These are phyloP conservation scores for Chaitophorus viminalis DNA, from an alignment of 2,888 invertebrate species.

Conservation along the genomic window DNA sequence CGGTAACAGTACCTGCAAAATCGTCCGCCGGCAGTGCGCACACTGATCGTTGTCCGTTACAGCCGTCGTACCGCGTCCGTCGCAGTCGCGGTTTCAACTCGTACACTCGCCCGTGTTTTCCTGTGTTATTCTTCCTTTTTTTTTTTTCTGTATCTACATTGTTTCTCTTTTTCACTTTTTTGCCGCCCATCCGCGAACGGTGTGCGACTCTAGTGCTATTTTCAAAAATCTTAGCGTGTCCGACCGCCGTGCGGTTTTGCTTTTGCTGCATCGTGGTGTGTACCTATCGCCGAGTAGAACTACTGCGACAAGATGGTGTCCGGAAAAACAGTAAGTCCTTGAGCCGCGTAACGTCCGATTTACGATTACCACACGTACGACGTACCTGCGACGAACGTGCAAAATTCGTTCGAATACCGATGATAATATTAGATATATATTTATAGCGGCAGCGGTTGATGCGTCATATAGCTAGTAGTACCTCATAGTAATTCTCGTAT, in stretches of 20 bases:
- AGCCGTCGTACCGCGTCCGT: background rate
- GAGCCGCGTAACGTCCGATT: background rate
- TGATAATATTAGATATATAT: background rate
- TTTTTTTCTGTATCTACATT: background rate
- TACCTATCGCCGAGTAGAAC: background rate
- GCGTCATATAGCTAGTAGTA: too few species aligned
- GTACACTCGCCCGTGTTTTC: too few species aligned
- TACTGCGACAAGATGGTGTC: conserved; percentile 49
- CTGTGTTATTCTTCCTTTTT: background rate
- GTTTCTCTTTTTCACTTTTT: too few species aligned
- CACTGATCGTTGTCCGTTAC: background rate
- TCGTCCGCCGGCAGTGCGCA: background rate
- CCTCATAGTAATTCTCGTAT: background rate
- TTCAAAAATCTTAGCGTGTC: background rate
- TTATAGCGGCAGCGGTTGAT: background rate
- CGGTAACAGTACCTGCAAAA: background rate
- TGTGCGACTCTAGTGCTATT: background rate
- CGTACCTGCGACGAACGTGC: background rate
- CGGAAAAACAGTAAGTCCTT: conserved; percentile 61
- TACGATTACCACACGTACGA: background rate
- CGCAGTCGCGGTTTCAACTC: background rate
- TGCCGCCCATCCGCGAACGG: background rate
- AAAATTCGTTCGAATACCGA: background rate
- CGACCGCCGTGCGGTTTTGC: background rate
- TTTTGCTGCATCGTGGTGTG: background rate